Percentiles rank a stretch among this genome's conserved stretches.
These are phyloP conservation scores for Callipepla squamata DNA, from an alignment of 2,113 vertebrate genomes.

Conservation along the genomic window DNA sequence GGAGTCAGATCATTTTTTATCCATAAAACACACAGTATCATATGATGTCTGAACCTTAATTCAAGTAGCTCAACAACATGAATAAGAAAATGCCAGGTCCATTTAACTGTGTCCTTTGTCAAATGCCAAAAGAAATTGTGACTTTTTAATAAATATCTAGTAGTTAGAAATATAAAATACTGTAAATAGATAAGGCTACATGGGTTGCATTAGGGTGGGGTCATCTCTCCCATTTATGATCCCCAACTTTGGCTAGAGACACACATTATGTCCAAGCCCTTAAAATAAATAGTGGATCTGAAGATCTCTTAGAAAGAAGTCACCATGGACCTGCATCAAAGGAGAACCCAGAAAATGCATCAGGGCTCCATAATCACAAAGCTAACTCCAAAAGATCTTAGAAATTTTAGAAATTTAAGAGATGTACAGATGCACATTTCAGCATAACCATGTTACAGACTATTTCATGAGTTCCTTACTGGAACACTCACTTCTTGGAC, in stretches of 20 bases:
- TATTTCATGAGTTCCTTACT: neutral
- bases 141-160: conserved; percentile 65
- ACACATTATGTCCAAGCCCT: neutral
- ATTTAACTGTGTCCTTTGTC: conserved; percentile 71
- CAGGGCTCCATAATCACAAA: neutral
- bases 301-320: conserved; percentile 15
- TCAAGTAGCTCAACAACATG: conserved; percentile 55
- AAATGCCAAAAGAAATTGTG: conserved; percentile 64
- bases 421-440: neutral
- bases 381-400: neutral
- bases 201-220: neutral
- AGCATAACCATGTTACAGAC: neutral
- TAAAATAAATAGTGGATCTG: conserved; percentile 1
- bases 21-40: neutral
- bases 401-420: neutral
- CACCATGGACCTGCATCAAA: neutral
- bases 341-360: conserved; percentile 1
- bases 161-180: conserved; percentile 56
- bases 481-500: neutral
- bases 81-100: conserved; percentile 68
- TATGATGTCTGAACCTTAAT: conserved; percentile 54
- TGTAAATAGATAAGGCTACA: conserved; percentile 15
- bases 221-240: conserved; percentile 31
- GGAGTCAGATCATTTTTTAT: conserved; percentile 4
- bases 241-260: conserved; percentile 3